Conservation (phyloP, 1,140 invertebrate genomes). For the Cherax quadricarinatus region DNA sequence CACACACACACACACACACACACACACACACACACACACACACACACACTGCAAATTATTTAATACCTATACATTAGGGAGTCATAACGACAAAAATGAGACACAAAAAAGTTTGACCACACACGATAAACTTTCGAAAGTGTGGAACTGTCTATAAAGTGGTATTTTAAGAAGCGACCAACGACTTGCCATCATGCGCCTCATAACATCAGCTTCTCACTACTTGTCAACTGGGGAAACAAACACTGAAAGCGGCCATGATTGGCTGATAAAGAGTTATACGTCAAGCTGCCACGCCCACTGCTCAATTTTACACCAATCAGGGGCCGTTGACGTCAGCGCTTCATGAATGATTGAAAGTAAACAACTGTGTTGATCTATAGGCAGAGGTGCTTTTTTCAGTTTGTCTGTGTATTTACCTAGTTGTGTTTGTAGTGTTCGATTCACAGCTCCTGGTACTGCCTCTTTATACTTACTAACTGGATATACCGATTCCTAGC, state of each 20-base stretch:
- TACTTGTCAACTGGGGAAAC: not conserved
- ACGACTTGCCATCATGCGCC: not conserved
- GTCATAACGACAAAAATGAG: too few species aligned
- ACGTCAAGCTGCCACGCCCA: not conserved
- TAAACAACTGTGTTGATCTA: not conserved
- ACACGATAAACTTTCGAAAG: too few species aligned
- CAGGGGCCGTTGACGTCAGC: not conserved
- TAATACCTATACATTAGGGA: too few species aligned
- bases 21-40: conserved; percentile 5
- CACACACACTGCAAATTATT: not conserved
- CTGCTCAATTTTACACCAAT: conserved; percentile 3
- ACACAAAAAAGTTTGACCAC: too few species aligned
- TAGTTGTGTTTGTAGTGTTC: too few species aligned
- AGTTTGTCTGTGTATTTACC: too few species aligned
- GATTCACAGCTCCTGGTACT: too few species aligned
- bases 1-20: conserved; percentile 10
- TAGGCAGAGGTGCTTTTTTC: too few species aligned
- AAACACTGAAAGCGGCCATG: not conserved
- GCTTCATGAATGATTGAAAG: not conserved
- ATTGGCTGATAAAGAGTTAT: not conserved
- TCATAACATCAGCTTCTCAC: not conserved
- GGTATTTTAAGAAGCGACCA: not conserved
- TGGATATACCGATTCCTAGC: too few species aligned
- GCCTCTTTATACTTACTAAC: too few species aligned
- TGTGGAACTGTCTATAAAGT: too few species aligned